Evolutionary conservation across 1,140 invertebrate species (phyloP).

Genomic region (Belonocnema kinseyi): DNA sequence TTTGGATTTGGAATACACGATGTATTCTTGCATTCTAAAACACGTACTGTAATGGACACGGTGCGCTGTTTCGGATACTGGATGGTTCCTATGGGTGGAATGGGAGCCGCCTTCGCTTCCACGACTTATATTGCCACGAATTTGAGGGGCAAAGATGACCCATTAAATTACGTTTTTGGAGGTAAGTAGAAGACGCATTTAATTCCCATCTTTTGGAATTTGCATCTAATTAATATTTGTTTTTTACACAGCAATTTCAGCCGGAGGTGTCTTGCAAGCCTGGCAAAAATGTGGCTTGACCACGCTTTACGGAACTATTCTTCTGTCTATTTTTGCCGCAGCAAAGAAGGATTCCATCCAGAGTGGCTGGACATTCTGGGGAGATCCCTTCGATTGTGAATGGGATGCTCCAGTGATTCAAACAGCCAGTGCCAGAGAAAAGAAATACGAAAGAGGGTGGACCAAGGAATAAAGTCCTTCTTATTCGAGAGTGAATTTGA

Average conservation of each 20-base stretch:
- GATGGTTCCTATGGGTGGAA: slow-evolving; percentile 78
- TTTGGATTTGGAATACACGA: slow-evolving; percentile 73
- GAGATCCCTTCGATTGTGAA: slow-evolving; percentile 52
- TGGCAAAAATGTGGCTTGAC: slow-evolving; percentile 53
- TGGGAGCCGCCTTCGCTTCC: slow-evolving; percentile 80
- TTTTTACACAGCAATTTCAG: slow-evolving; percentile 45
- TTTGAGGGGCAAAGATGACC: slow-evolving; percentile 81
- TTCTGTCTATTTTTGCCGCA: slow-evolving; percentile 73
- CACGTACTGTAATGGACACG: slow-evolving; percentile 74
- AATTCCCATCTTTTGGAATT: not conserved
- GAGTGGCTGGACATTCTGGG: slow-evolving; percentile 76
- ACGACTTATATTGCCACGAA: slow-evolving; percentile 78
- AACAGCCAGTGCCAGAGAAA: not conserved
- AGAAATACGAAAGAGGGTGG: slow-evolving; percentile 6
- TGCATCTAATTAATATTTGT: not conserved
- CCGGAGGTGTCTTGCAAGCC: slow-evolving; percentile 45
- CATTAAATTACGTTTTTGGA: slow-evolving; percentile 62
- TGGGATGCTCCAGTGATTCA: not conserved
- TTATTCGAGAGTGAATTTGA: not conserved
- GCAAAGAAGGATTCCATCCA: slow-evolving; percentile 78
- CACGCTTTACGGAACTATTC: slow-evolving; percentile 53
- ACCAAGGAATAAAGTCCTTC: not conserved
- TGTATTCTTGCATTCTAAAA: slow-evolving; percentile 77
- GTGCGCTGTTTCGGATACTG: slow-evolving; percentile 75
- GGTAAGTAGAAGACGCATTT: slow-evolving; percentile 46